A percentile compares a stretch with the other conserved stretches of the same genome.
These are phyloP conservation scores for Theocolax elegans DNA, from an alignment of 1,140 invertebrate genomes.

Conservation along the genomic window DNA sequence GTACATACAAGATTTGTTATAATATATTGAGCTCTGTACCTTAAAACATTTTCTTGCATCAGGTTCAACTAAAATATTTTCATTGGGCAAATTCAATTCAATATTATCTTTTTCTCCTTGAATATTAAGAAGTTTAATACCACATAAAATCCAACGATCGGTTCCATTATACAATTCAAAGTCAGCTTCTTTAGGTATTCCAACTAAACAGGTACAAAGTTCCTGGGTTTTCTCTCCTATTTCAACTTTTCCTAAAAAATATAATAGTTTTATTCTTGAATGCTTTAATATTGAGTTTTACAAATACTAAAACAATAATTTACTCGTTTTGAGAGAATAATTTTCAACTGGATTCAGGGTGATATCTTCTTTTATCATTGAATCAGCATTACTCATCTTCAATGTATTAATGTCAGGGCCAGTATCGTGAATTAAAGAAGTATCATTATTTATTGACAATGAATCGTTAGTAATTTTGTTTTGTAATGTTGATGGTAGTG, in stretches of 20 bases:
- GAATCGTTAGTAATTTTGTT: conserved; percentile 17
- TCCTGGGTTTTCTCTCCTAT: conserved; percentile 54
- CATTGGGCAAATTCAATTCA: conserved; percentile 50
- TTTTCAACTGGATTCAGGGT: conserved; percentile 25
- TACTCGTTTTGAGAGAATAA: conserved; percentile 37
- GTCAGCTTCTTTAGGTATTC: conserved; percentile 51
- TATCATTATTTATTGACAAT: conserved; percentile 13
- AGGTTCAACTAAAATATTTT: conserved; percentile 56
- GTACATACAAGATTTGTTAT: neutral
- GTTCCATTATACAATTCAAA: conserved; percentile 59
- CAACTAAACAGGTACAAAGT: conserved; percentile 56
- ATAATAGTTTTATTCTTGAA: no score
- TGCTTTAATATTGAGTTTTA: no score
- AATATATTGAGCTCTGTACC: conserved; percentile 43
- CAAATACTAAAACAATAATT: neutral
- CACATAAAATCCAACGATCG: conserved; percentile 59
- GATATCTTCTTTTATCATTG: conserved; percentile 16
- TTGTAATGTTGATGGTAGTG: no score
- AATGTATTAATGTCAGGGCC: no score
- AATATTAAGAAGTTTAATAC: conserved; percentile 49
- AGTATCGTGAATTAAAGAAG: conserved; percentile 36
- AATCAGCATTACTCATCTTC: conserved; percentile 11
- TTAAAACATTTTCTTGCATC: conserved; percentile 51
- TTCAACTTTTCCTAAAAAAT: conserved; percentile 46
- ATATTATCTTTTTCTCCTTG: conserved; percentile 57